phyloP scores from a whole-genome alignment of 2,113 vertebrate species.

The Amia ocellicauda region DNA sequence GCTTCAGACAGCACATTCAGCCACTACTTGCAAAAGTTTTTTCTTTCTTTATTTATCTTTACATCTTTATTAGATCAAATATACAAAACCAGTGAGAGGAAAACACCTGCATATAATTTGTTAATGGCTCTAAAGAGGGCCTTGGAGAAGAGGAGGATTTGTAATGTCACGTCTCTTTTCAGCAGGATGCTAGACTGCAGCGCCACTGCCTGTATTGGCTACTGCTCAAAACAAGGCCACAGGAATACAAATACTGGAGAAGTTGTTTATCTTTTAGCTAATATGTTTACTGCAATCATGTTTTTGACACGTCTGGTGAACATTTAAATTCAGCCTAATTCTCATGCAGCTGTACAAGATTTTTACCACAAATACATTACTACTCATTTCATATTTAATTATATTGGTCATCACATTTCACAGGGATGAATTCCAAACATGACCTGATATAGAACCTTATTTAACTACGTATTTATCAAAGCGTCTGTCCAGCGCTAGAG shows the following conservation, averaged over 20 bases:
- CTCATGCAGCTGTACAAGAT: no score
- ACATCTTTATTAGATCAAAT: conserved; percentile 72
- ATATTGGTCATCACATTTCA: no score
- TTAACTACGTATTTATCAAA: no score
- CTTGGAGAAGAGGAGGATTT: conserved; percentile 2
- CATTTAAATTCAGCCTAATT: no score
- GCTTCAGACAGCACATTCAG: conserved; percentile 90
- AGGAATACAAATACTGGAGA: not conserved
- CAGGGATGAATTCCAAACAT: no score
- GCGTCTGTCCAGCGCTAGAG: no score
- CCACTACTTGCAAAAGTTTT: conserved; percentile 64
- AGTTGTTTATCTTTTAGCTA: no score
- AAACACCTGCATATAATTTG: conserved; percentile 71
- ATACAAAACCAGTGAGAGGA: conserved; percentile 38
- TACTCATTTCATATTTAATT: no score
- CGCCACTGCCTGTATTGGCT: not conserved
- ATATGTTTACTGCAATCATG: no score
- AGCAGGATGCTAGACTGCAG: not conserved
- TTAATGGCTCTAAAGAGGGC: conserved; percentile 43
- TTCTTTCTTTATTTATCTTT: conserved; percentile 78
- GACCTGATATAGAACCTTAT: no score
- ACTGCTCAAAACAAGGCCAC: not conserved
- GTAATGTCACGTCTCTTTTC: not conserved
- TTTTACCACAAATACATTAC: no score
- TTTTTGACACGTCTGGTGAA: no score